These are phyloP conservation scores for Blastobasis lacticolella DNA, from an alignment of 2,888 invertebrate genomes.

Conservation along the genomic window DNA sequence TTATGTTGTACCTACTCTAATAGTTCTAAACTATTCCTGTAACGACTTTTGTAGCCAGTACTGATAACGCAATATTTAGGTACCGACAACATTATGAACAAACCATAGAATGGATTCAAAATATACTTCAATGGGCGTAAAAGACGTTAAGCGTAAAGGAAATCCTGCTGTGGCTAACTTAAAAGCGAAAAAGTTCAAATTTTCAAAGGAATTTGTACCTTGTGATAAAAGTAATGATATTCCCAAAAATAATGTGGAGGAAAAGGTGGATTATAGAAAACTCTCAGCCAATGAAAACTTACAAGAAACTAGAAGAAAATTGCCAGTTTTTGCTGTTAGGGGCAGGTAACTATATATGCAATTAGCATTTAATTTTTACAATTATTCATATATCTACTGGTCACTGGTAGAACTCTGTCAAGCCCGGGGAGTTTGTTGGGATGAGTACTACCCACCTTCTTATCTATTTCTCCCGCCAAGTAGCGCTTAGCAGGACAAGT, in stretches of 20 bases:
- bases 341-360: conserved; percentile 35
- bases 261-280: conserved; percentile 16
- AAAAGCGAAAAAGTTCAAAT: conserved; percentile 42
- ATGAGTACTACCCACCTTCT: too few relatives aligned
- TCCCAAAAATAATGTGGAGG: conserved; percentile 11
- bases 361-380: too few relatives aligned
- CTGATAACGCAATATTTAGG: too few relatives aligned
- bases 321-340: conserved; percentile 73
- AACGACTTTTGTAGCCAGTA: too few relatives aligned
- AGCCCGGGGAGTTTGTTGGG: too few relatives aligned
- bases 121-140: conserved; percentile 42
- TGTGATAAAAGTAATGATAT: conserved; percentile 1
- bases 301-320: conserved; percentile 53
- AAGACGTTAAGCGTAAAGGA: conserved; percentile 13
- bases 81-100: too few relatives aligned
- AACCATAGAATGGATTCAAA: conserved; percentile 55
- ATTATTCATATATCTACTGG: too few relatives aligned
- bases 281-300: conserved; percentile 27
- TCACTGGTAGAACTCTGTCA: too few relatives aligned
- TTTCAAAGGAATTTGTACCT: conserved; percentile 17
- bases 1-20: too few relatives aligned
- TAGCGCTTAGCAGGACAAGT: too few relatives aligned
- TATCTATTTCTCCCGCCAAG: too few relatives aligned
- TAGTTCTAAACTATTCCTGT: too few relatives aligned
- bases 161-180: conserved; percentile 25